Percentiles rank a stretch among this genome's conserved stretches.
Conservation (phyloP, 2,888 invertebrate species). For the Eupithecia vulgata region DNA sequence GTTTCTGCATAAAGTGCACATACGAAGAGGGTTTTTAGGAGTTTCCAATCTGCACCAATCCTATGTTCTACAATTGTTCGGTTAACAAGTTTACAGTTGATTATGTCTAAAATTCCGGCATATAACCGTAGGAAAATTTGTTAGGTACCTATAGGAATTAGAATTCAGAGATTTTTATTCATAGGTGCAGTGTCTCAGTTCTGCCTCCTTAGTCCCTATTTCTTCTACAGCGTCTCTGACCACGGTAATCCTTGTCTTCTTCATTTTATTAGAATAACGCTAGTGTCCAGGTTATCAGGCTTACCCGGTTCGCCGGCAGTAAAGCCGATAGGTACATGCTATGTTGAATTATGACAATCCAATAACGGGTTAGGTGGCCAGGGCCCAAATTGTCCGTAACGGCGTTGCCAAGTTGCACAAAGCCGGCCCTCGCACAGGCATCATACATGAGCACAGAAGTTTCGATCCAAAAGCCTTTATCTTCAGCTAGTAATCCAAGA, state of each 20-base stretch:
- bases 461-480: conserved; percentile 4
- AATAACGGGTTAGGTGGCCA: conserved; percentile 78
- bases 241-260: background rate
- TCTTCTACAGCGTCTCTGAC: background rate
- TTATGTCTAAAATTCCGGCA: background rate
- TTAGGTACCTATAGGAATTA: background rate
- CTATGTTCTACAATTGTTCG: background rate
- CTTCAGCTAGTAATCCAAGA: background rate
- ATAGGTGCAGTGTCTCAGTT: background rate
- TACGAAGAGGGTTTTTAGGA: background rate
- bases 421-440: conserved; percentile 47
- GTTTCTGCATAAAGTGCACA: background rate
- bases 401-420: conserved; percentile 74
- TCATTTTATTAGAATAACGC: conserved; percentile 37
- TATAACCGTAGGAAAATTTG: background rate
- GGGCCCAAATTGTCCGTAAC: conserved; percentile 77
- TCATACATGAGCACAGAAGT: conserved; percentile 33
- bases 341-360: conserved; percentile 81
- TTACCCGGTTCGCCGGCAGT: conserved; percentile 65
- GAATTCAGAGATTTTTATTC: background rate
- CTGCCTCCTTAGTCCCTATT: background rate
- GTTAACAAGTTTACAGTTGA: background rate
- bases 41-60: background rate
- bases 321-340: conserved; percentile 68
- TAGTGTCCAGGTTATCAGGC: conserved; percentile 61